Evolutionary conservation across 2,888 invertebrate genomes (phyloP), one percentile per base, ranked within the genome.

Genomic region (Trachelus troglodyta): DNA sequence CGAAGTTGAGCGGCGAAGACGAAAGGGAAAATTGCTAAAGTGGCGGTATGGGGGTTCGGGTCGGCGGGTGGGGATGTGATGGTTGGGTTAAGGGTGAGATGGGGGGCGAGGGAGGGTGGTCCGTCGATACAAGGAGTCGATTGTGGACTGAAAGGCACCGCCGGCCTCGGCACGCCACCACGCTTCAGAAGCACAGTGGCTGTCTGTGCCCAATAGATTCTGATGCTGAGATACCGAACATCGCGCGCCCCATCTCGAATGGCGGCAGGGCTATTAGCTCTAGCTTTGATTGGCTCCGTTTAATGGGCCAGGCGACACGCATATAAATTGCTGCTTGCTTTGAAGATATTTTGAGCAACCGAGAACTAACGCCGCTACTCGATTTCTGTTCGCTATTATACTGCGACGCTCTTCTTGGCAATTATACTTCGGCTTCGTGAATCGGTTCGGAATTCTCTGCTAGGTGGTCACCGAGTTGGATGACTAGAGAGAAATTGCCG

Each of bases 51-150:
- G 74, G 69, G 74, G 75, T 74, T 77, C 75, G n/a, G 77, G 34
- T 31, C 77, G 79, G 83, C 35, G 79, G 75, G 78, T 75, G 77
- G 78, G 75, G 78, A 56, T 23, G 56, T 0, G 56, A 56, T 56
- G 56, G 23, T 56, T 23, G 56, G 56, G 56, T 56, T 56, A 56
- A 23, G 56, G 56, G 56, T 82, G 82, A 80, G 84, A 84, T 81
- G 82, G 81, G 81, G 75, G 77, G 71, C 76, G 76, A 77, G 81
- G 80, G 80, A 76, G 80, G 79, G 84, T 82, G 82, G 82, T 85
- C 84, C 86, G 89, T 90, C 91, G 90, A 91, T 91, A 91, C 91
- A 91, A 91, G 90, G 91, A 87, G 88, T 86, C 89, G 90, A 90
- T 90, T 91, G 90, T 91, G 83, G 86, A 83, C 80, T 84, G 89